These are phyloP conservation scores for Gopherus flavomarginatus DNA, from an alignment of 2,113 vertebrate genomes.

Conservation along the genomic window DNA sequence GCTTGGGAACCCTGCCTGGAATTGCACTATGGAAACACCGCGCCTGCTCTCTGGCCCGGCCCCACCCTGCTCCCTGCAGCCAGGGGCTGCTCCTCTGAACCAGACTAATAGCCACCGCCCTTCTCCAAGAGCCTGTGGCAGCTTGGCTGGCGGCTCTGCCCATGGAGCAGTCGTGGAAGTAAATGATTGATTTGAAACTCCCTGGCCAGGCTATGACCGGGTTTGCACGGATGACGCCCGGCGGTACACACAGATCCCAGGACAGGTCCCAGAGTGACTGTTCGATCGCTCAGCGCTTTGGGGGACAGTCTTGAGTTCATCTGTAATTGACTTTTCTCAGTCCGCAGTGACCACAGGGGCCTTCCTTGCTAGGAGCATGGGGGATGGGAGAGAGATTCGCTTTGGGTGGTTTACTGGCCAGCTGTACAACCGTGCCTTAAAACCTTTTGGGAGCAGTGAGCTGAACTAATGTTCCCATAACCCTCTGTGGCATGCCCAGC, in stretches of 20 bases:
- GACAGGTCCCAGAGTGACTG: not conserved
- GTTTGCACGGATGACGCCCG: not conserved
- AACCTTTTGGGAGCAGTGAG: slow-evolving; percentile 67
- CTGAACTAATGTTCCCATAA: not conserved
- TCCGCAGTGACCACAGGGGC: not conserved
- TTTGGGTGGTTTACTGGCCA: slow-evolving; percentile 71
- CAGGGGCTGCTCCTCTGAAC: not conserved
- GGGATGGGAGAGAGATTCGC: not conserved
- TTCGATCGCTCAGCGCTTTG: not conserved
- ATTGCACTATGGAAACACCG: too few species aligned
- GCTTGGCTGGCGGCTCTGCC: not conserved
- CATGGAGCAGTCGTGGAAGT: not conserved
- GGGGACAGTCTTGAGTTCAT: slow-evolving; percentile 40
- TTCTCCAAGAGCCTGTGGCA: too few species aligned
- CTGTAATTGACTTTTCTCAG: slow-evolving; percentile 27
- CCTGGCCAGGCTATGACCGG: not conserved
- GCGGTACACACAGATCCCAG: not conserved
- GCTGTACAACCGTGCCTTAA: slow-evolving; percentile 82
- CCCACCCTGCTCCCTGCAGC: not conserved
- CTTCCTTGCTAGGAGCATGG: not conserved
- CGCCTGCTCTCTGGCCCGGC: not conserved
- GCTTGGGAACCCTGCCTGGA: not conserved
- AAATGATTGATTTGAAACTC: not conserved
- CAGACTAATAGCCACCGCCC: not conserved
- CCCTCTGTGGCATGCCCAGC: slow-evolving; percentile 22